These are phyloP conservation scores for Terrapene triunguis DNA, from an alignment of 2,113 vertebrate species.

Conservation along the genomic window DNA sequence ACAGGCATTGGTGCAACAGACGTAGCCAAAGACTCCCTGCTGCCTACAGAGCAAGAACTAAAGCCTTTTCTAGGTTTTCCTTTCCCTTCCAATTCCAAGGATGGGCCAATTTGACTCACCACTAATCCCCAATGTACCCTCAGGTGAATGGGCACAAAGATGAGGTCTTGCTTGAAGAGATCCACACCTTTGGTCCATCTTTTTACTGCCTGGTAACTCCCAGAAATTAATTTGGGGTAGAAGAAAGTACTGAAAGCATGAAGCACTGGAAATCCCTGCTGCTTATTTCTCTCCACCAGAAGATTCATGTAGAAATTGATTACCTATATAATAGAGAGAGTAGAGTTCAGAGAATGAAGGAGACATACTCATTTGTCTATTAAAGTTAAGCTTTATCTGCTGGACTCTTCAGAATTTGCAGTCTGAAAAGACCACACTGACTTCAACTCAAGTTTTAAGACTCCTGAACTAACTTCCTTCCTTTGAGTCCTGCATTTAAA, in stretches of 20 bases:
- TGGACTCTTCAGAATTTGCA: not conserved
- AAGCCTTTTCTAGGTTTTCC: not conserved
- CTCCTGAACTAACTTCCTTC: not conserved
- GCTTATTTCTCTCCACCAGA: conserved; percentile 86
- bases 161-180: conserved; percentile 88
- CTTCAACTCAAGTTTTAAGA: not conserved
- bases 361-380: not conserved
- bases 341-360: not conserved
- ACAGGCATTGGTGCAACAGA: not conserved
- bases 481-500: not conserved
- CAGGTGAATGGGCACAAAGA: conserved; percentile 91
- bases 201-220: conserved; percentile 85
- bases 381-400: not conserved
- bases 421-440: not conserved
- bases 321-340: conserved; percentile 76
- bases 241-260: conserved; percentile 95
- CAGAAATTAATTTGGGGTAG: conserved; percentile 86
- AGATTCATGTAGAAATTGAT: conserved; percentile 97
- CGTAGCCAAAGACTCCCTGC: not conserved
- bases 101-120: conserved; percentile 80
- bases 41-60: not conserved
- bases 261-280: conserved; percentile 78
- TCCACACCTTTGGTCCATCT: conserved; percentile 93
- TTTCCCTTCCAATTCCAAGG: not conserved
- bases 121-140: conserved; percentile 90